phyloP scores from a whole-genome alignment of 2,797 vertebrate genomes.

The Sebastes nivosus region DNA sequence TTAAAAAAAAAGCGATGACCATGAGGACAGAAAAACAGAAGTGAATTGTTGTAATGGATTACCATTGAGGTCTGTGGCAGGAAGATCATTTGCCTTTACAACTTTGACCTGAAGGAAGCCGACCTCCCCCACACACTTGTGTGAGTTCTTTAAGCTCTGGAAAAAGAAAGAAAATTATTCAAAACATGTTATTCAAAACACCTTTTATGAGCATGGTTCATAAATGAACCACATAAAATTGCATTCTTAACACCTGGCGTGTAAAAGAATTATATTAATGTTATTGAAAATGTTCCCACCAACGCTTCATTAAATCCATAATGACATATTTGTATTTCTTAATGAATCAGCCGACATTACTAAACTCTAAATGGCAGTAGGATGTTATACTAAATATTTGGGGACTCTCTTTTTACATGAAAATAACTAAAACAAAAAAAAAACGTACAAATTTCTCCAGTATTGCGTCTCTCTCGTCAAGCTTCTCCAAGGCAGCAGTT shows the following conservation, averaged over 20 bases:
- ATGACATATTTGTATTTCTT: background rate
- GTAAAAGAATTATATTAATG: background rate
- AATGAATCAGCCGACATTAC: background rate
- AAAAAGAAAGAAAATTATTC: background rate
- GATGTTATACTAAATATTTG: background rate
- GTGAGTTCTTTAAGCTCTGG: constrained; percentile 87
- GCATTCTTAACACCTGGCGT: background rate
- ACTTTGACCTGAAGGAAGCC: constrained; percentile 96
- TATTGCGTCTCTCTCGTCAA: constrained; percentile 80
- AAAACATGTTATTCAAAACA: background rate
- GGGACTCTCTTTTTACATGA: background rate
- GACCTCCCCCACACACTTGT: constrained; percentile 85
- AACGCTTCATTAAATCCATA: background rate
- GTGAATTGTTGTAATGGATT: constrained; percentile 34
- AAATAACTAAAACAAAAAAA: constrained; percentile 41
- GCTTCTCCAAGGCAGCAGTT: constrained; percentile 85
- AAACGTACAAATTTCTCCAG: constrained; percentile 88
- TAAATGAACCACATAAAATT: background rate
- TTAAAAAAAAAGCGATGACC: background rate
- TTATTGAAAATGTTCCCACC: background rate
- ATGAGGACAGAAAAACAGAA: background rate
- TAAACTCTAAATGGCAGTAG: background rate
- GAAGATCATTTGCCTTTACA: constrained; percentile 90
- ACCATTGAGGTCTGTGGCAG: constrained; percentile 94
- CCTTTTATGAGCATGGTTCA: background rate